Base-by-base conservation (phyloP, 2,888 invertebrate genomes). In the Clusia tigrina region DNA sequence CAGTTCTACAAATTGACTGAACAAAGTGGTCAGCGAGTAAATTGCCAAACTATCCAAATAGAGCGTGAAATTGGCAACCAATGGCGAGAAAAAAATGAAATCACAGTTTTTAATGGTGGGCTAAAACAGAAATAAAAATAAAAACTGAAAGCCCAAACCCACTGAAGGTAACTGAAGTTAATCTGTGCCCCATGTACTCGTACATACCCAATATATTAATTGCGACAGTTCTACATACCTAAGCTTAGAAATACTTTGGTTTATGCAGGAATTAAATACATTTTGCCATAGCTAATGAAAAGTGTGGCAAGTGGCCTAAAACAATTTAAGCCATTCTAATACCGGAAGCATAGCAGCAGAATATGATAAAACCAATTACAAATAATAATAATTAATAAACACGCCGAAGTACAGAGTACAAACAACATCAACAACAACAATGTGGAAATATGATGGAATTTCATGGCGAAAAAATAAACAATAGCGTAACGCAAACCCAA, bases 31-130 rank as follows among this genome's bases (percentile, higher is more conserved):
- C 5, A 20, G 22, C 32, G 32, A 42, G n/a, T 17, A 42, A 72
- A 74, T 71, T 74, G 65, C 70, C 73, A 75, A 74, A 74, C 74
- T 71, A 70, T 70, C 68, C 75, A 74, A 75, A 75, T 74, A 75
- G 74, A 74, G 75, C 74, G 74, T 74, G 74, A 74, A 74, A 74
- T 74, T 74, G 75, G 72, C 71, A 74, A 68, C 66, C 48, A 48
- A 22, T 9, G 15, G 48, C 48, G 48, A 2, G 48, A 5, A 18
- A 48, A 48, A 20, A 42, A 42, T 42, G n/a, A 6, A 42, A n/a
- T 5, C 2, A 20, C 18, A 22, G 9, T 20, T 32, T 32, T 32
- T 6, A 9, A 32, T 32, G 32, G 6, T 32, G 6, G 32, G 32
- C 32, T 9, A 32, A 18, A 20, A 2, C 42, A 42, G n/a, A 42